These are phyloP conservation scores for Epirrhoe tristata DNA, from an alignment of 2,888 invertebrate genomes.

Conservation along the genomic window DNA sequence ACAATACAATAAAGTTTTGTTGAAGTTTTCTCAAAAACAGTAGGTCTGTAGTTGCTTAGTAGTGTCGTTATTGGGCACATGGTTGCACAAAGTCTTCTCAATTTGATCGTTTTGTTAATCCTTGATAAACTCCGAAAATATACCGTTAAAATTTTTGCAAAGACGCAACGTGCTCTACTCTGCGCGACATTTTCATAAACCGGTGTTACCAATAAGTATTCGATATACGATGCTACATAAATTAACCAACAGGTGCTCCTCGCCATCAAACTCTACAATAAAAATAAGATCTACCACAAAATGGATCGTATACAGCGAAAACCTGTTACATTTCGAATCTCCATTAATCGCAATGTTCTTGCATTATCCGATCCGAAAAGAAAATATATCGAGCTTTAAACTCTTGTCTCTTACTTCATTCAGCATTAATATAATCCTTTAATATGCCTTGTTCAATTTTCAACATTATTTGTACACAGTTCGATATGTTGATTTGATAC, in stretches of 20 bases:
- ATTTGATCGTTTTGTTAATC: neutral
- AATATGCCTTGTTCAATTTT: conserved; percentile 34
- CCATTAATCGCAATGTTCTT: conserved; percentile 15
- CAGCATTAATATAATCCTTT: neutral
- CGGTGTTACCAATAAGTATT: conserved; percentile 53
- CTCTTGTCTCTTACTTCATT: neutral
- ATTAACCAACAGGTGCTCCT: conserved; percentile 68
- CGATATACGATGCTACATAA: conserved; percentile 58
- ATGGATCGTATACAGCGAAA: conserved; percentile 21
- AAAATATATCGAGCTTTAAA: conserved; percentile 19
- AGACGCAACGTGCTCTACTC: neutral
- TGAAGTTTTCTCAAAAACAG: neutral
- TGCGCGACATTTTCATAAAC: conserved; percentile 54
- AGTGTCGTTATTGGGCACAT: too few species aligned
- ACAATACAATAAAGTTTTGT: neutral
- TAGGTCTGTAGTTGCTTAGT: too few species aligned
- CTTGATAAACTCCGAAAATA: neutral
- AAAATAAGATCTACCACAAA: conserved; percentile 52
- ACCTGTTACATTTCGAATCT: conserved; percentile 21
- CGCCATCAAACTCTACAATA: conserved; percentile 58
- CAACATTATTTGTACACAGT: conserved; percentile 55
- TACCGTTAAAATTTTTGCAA: neutral
- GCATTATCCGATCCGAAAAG: conserved; percentile 1
- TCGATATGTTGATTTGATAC: conserved; percentile 57
- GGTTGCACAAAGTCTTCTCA: too few species aligned